Conservation (phyloP, 1,140 invertebrate genomes). For the Proctacanthus coquilletti region DNA sequence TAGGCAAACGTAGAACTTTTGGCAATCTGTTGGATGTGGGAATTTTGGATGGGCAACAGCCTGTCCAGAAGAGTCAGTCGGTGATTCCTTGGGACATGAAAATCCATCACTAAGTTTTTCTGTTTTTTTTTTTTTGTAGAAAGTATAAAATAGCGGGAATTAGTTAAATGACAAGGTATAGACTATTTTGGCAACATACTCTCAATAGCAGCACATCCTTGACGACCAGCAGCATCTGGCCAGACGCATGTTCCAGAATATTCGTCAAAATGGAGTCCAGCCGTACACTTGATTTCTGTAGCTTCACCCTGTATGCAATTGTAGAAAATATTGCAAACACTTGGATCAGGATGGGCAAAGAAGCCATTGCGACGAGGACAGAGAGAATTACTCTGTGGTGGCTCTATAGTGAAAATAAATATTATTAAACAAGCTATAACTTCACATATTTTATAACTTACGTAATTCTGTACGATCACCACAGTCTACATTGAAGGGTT, state of each 20-base stretch:
- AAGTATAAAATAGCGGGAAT: not conserved
- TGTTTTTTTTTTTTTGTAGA: constrained; percentile 10
- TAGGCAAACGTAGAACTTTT: constrained; percentile 70
- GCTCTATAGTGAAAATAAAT: constrained; percentile 39
- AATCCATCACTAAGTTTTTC: constrained; percentile 67
- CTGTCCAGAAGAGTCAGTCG: constrained; percentile 51
- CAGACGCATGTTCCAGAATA: constrained; percentile 69
- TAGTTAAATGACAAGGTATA: no score
- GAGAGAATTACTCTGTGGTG: constrained; percentile 48
- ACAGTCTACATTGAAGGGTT: constrained; percentile 80
- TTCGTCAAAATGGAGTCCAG: constrained; percentile 75
- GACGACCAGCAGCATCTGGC: constrained; percentile 63
- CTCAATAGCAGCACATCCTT: constrained; percentile 44
- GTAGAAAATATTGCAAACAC: constrained; percentile 71
- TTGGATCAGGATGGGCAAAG: constrained; percentile 69
- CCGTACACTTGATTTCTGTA: constrained; percentile 64
- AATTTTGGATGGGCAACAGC: constrained; percentile 72
- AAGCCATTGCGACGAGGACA: constrained; percentile 76
- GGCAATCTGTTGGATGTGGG: constrained; percentile 70
- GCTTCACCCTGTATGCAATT: constrained; percentile 77
- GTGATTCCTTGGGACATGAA: constrained; percentile 55
- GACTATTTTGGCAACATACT: constrained; percentile 31
- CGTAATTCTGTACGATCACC: constrained; percentile 68
- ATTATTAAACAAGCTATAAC: not conserved
- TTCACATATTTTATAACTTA: constrained; percentile 46